Conservation (phyloP, 2,797 vertebrate genomes). For the Falco columbarius region DNA sequence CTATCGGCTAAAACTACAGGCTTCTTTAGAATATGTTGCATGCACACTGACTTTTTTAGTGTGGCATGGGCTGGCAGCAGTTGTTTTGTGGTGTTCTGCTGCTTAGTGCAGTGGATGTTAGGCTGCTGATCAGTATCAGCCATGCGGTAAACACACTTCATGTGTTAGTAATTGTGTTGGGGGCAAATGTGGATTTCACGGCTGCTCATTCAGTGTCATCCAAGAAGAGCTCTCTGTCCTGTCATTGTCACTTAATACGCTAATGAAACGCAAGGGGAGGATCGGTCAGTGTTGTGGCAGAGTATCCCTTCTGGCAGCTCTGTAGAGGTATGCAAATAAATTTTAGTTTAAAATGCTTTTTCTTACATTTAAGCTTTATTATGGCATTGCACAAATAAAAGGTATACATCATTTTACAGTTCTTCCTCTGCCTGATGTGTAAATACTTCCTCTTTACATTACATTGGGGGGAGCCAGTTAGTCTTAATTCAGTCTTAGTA, state of each 20-base stretch:
- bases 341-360: neutral
- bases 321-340: neutral
- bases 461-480: neutral
- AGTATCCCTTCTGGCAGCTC: neutral
- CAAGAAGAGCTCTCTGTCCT: neutral
- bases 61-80: neutral
- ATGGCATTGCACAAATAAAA: neutral
- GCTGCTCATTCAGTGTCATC: neutral
- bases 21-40: neutral
- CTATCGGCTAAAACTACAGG: neutral
- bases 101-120: neutral
- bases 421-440: neutral
- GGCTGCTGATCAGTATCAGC: neutral
- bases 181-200: neutral
- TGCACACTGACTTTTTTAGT: neutral
- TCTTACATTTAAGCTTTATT: neutral
- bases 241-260: accelerated
- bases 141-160: neutral
- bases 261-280: neutral
- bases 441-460: neutral
- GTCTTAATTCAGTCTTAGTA: neutral
- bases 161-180: neutral
- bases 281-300: neutral
- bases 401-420: neutral
- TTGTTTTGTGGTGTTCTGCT: neutral